These are phyloP conservation scores for Andrena camellia DNA, from an alignment of 2,888 invertebrate genomes.

Conservation along the genomic window DNA sequence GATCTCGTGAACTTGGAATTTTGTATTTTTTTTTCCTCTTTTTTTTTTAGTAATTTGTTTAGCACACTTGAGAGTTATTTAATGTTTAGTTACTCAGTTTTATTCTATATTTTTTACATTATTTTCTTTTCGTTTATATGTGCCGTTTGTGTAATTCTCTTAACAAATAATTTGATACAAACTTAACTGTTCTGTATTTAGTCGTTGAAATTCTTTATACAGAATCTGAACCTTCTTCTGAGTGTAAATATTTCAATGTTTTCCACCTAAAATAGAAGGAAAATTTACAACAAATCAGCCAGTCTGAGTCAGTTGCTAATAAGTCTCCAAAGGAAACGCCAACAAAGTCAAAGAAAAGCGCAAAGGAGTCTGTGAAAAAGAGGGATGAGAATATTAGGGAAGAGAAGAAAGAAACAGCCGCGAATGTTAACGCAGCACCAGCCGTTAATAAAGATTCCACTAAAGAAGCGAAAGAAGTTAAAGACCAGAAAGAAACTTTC, in stretches of 20 bases:
- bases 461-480: slow-evolving; percentile 71
- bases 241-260: slow-evolving; percentile 28
- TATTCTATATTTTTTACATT: background rate
- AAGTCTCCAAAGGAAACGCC: slow-evolving; percentile 83
- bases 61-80: slow-evolving; percentile 1
- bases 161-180: slow-evolving; percentile 25
- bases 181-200: slow-evolving; percentile 18
- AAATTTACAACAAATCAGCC: slow-evolving; percentile 76
- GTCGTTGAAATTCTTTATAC: background rate
- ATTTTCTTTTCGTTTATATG: slow-evolving; percentile 5
- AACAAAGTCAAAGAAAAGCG: slow-evolving; percentile 80
- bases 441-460: slow-evolving; percentile 59
- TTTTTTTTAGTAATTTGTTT: slow-evolving; percentile 13
- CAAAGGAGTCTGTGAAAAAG: slow-evolving; percentile 75
- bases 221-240: background rate
- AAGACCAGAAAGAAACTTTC: slow-evolving; percentile 76
- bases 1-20: background rate
- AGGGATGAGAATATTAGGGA: slow-evolving; percentile 78
- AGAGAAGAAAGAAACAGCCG: slow-evolving; percentile 75
- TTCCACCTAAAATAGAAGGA: slow-evolving; percentile 74
- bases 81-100: background rate
- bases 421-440: slow-evolving; percentile 41
- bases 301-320: slow-evolving; percentile 76
- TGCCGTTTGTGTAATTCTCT: slow-evolving; percentile 18
- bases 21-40: background rate